Base-by-base conservation (phyloP, 2,113 vertebrate genomes). In the Brachypodius melanocephalos region DNA sequence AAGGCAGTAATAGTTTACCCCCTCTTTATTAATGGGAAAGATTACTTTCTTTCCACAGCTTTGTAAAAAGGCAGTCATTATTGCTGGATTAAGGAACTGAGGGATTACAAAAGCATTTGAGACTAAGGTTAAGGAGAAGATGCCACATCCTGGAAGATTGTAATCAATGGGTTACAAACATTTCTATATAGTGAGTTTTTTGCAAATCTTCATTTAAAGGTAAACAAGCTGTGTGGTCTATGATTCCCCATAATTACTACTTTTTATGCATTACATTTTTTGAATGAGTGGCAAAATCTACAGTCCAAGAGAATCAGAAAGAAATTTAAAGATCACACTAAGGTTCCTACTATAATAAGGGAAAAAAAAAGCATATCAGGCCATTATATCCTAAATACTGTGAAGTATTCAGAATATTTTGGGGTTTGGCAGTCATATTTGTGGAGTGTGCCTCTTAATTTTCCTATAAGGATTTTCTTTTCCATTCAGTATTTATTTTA, bases 141-240 rank as follows among this genome's bases (percentile, higher is more conserved):
- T 79, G 21, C 52, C 1, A 0, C n/a, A 8, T 46, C 18, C 24
- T 40, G 45, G 25, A 62, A 88, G 12, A 4, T 13, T 4, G 0
- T 8, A 26, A 34, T 74, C 28, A 12, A 0, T 34, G 22, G 19
- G 14, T 31, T 71, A 36, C 31, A 73, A 25, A 69, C 28, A 8
- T 7, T 54, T 65, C 7, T 17, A 10, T 42, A 31, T 6, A 54
- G 16, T 6, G 21, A 72, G 16, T 3, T 68, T 85, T 59, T 58
- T 57, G 36, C 13, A 90, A 57, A 34, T 51, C 8, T n/a, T 72
- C 3, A 4, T 40, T 46, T 54, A 34, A 69, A 40, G 40, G 19
- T 67, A 6, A 29, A 26, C 12, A 51, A 69, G 20, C 48, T 61
- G 5, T 1, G 2, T 71, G 19, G 12, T 51, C 22, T 49, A 1